phyloP scores from a whole-genome alignment of 2,113 vertebrate genomes.

The Plestiodon gilberti region DNA sequence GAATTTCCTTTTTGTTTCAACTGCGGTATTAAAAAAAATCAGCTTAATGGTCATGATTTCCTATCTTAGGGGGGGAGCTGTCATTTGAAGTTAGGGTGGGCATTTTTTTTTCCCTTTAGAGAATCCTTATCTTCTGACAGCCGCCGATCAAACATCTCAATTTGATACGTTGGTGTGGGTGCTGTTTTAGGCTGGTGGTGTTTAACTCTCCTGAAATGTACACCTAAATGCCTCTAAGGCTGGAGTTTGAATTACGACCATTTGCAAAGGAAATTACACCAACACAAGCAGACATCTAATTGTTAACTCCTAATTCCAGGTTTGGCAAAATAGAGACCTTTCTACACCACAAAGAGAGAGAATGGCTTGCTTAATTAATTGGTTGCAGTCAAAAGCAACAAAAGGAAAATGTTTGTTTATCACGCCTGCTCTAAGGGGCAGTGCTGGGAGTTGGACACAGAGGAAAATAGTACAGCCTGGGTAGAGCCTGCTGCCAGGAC shows the following conservation, averaged over 20 bases:
- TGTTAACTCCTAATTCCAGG: too few species aligned
- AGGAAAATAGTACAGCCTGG: neutral
- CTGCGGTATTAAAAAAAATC: neutral
- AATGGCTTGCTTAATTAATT: neutral
- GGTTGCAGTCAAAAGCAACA: neutral
- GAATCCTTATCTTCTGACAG: neutral
- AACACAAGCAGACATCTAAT: neutral
- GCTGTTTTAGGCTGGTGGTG: neutral
- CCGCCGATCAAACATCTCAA: neutral
- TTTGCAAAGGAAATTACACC: neutral
- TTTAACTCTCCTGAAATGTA: neutral
- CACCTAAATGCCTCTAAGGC: neutral
- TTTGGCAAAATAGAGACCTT: neutral
- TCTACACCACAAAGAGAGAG: neutral
- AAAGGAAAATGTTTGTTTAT: neutral
- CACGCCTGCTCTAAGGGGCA: neutral
- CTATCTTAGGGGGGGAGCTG: neutral
- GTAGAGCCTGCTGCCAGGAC: fast-evolving
- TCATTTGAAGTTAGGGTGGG: too few species aligned
- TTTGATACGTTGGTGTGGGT: neutral
- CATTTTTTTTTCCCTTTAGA: neutral
- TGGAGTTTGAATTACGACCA: neutral
- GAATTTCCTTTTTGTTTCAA: neutral
- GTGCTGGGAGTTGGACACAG: neutral
- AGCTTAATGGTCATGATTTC: neutral